These are phyloP conservation scores for Arctopsyche grandis DNA, from an alignment of 1,140 invertebrate species.

Conservation along the genomic window DNA sequence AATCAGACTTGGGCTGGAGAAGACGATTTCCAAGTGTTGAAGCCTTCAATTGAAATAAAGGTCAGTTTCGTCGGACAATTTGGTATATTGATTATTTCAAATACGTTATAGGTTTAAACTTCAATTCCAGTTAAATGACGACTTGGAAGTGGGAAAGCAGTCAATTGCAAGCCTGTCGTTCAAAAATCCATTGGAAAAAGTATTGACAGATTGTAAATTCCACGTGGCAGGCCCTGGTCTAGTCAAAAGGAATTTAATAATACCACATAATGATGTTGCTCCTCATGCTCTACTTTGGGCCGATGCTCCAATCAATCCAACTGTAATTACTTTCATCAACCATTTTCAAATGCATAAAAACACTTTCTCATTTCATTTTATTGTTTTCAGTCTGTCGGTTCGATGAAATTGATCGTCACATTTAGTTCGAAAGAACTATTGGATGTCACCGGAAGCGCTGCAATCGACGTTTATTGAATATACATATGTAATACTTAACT, in stretches of 20 bases:
- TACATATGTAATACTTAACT: no score
- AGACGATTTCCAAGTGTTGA: constrained; percentile 78
- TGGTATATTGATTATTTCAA: no score
- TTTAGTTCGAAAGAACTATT: constrained; percentile 74
- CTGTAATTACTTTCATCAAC: constrained; percentile 53
- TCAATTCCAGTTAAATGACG: constrained; percentile 67
- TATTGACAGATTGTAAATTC: constrained; percentile 73
- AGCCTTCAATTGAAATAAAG: constrained; percentile 74
- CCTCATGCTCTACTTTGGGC: constrained; percentile 66
- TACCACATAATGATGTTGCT: constrained; percentile 66
- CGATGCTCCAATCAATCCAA: constrained; percentile 68
- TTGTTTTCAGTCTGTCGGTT: constrained; percentile 59
- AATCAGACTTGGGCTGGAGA: constrained; percentile 79
- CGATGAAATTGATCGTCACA: constrained; percentile 70
- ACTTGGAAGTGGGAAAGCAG: constrained; percentile 67
- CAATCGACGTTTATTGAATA: constrained; percentile 57
- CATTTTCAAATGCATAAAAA: not conserved
- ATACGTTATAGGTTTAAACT: no score
- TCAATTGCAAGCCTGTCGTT: constrained; percentile 71
- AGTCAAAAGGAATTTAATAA: constrained; percentile 66
- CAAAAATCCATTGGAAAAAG: constrained; percentile 73
- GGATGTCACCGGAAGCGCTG: constrained; percentile 72
- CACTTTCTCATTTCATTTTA: not conserved
- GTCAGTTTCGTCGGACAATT: no score
- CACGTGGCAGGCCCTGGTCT: constrained; percentile 76